Percentiles rank a stretch among this genome's conserved stretches.
Evolutionary conservation across 92 coral and sea anemone species (phyloP).

Genomic region (Porites rus): DNA sequence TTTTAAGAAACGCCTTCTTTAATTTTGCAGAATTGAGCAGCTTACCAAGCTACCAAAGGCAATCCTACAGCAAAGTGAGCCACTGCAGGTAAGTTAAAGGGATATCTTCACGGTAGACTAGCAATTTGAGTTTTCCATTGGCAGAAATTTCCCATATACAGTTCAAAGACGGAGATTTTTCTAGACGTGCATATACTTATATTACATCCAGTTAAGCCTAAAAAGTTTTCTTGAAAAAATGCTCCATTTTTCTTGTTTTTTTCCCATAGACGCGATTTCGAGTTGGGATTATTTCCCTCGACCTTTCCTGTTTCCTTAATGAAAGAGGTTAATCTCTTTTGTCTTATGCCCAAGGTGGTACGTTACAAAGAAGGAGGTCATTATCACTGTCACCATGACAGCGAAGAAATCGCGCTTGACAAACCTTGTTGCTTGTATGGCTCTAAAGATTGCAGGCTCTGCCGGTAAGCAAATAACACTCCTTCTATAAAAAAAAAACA

Average conservation of each 20-base stretch:
- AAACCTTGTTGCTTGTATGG: constrained; percentile 93
- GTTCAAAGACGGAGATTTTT: too few species aligned
- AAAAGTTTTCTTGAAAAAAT: too few species aligned
- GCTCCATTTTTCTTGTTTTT: background rate
- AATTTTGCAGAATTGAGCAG: constrained; percentile 69
- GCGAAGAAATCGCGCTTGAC: constrained; percentile 72
- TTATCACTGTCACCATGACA: constrained; percentile 96
- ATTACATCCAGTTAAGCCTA: too few species aligned
- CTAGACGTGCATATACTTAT: too few species aligned
- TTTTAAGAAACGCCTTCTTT: too few species aligned
- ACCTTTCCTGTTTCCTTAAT: background rate
- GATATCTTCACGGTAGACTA: background rate
- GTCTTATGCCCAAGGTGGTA: constrained; percentile 69
- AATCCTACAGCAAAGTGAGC: constrained; percentile 90
- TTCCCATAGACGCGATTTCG: background rate
- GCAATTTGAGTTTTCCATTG: background rate
- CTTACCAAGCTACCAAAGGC: constrained; percentile 79
- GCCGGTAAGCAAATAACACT: constrained; percentile 65
- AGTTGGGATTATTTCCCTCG: background rate
- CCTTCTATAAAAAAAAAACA: too few species aligned
- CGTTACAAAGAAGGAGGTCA: constrained; percentile 81
- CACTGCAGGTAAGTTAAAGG: constrained; percentile 77
- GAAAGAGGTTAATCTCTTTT: background rate
- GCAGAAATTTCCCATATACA: background rate
- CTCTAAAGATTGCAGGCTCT: constrained; percentile 81